phyloP scores from a whole-genome alignment of 1,140 invertebrate genomes.

The Eciton burchellii region DNA sequence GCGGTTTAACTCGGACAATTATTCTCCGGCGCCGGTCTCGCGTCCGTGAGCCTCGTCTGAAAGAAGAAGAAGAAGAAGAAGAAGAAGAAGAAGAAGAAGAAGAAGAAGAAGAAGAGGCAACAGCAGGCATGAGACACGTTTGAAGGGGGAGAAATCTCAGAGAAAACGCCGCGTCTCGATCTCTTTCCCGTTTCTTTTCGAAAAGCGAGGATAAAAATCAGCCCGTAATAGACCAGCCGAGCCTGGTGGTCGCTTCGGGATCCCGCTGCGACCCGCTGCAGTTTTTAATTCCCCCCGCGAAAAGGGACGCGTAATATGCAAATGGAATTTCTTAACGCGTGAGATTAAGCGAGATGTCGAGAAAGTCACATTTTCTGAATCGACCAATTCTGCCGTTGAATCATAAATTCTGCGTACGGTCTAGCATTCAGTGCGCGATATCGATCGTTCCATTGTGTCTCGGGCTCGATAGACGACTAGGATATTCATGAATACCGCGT shows the following conservation, averaged over 20 bases:
- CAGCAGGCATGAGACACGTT: background rate
- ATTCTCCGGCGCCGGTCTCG: slow-evolving; percentile 40
- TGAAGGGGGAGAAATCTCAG: background rate
- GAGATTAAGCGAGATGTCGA: background rate
- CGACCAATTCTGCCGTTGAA: background rate
- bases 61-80: slow-evolving; percentile 29
- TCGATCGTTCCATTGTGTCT: background rate
- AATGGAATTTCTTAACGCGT: slow-evolving; percentile 4
- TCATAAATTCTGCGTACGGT: background rate
- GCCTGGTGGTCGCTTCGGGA: background rate
- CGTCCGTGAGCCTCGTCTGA: background rate
- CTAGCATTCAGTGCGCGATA: background rate
- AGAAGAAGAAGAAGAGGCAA: slow-evolving; percentile 20
- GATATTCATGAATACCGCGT: background rate
- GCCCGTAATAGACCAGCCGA: slow-evolving; percentile 6
- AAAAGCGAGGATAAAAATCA: slow-evolving; percentile 32
- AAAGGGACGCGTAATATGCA: slow-evolving; percentile 1
- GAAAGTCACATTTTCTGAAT: background rate
- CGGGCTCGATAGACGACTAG: background rate
- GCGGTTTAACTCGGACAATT: slow-evolving; percentile 37
- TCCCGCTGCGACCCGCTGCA: slow-evolving; percentile 3
- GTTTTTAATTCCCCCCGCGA: slow-evolving; percentile 19
- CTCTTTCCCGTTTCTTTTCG: slow-evolving; percentile 53
- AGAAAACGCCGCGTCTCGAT: slow-evolving; percentile 39
- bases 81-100: slow-evolving; percentile 27